These are phyloP conservation scores for Pemphigus obesinymphae DNA, from an alignment of 1,140 invertebrate species.

Conservation along the genomic window DNA sequence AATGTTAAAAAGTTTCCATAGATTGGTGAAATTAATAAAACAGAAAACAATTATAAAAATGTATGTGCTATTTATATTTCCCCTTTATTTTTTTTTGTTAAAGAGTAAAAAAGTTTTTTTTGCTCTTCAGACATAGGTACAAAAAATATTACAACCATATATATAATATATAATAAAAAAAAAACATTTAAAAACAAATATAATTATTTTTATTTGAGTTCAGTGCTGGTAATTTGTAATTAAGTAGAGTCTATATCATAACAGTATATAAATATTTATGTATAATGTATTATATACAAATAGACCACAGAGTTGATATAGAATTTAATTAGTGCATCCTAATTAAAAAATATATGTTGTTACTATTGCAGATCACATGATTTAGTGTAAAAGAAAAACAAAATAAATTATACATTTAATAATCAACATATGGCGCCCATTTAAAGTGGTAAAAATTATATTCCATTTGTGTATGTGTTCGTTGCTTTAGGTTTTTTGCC, in stretches of 20 bases:
- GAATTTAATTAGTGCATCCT: neutral
- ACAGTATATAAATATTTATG: neutral
- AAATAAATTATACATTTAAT: conserved; percentile 9
- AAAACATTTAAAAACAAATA: conserved; percentile 6
- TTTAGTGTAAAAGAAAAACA: conserved; percentile 14
- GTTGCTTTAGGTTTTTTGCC: conserved; percentile 57
- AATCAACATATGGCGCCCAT: conserved; percentile 15
- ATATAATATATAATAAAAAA: neutral
- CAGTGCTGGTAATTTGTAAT: neutral
- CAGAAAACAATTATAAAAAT: neutral
- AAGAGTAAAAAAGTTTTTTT: neutral
- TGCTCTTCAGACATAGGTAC: neutral
- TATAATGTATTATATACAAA: neutral
- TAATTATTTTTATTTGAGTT: conserved; percentile 9
- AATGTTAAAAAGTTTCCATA: too few species aligned
- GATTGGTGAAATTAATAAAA: neutral
- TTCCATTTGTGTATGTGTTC: conserved; percentile 8
- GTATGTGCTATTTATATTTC: neutral
- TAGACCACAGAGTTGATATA: neutral
- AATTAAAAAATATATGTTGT: neutral
- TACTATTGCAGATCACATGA: conserved; percentile 5
- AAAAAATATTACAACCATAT: neutral
- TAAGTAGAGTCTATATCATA: neutral
- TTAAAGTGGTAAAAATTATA: neutral
- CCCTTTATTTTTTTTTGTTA: too few species aligned